Evolutionary conservation across 2,888 invertebrate species (phyloP).

Genomic region (Lymantria monacha): DNA sequence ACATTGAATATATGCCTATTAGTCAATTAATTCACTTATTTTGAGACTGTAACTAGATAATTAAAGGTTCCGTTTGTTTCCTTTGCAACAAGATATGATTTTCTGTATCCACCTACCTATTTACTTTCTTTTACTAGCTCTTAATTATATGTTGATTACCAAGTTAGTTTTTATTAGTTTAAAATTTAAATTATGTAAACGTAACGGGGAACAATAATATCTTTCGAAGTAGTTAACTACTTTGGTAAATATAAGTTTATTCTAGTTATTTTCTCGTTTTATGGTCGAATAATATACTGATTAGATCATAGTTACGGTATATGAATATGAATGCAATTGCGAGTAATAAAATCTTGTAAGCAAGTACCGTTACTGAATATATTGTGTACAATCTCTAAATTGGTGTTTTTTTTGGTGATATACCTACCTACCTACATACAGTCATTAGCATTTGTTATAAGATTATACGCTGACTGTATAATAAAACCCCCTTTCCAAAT

Average conservation of each 20-base stretch:
- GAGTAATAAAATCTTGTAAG: slow-evolving; percentile 12
- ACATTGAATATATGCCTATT: too few species aligned
- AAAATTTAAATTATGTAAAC: neutral
- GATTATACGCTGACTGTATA: slow-evolving; percentile 2
- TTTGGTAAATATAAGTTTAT: neutral
- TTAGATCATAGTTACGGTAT: slow-evolving; percentile 32
- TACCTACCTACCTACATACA: neutral
- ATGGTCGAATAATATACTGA: slow-evolving; percentile 26
- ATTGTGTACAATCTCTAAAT: slow-evolving; percentile 14
- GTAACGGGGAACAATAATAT: neutral
- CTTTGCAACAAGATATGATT: too few species aligned
- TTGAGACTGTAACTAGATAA: too few species aligned
- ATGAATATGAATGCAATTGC: slow-evolving; percentile 19
- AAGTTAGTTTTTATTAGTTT: neutral
- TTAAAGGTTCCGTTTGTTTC: too few species aligned
- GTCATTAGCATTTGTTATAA: slow-evolving; percentile 15
- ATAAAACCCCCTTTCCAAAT: slow-evolving; percentile 25
- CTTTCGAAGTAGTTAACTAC: neutral
- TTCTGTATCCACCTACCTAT: neutral
- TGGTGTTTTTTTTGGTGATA: slow-evolving; percentile 8
- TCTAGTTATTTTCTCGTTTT: slow-evolving; percentile 20
- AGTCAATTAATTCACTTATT: too few species aligned
- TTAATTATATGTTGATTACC: neutral
- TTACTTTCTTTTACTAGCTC: neutral
- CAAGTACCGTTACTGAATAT: slow-evolving; percentile 16